Conservation (phyloP, 53 echinoderm and acorn worm genomes). For the Paracentrotus lividus region DNA sequence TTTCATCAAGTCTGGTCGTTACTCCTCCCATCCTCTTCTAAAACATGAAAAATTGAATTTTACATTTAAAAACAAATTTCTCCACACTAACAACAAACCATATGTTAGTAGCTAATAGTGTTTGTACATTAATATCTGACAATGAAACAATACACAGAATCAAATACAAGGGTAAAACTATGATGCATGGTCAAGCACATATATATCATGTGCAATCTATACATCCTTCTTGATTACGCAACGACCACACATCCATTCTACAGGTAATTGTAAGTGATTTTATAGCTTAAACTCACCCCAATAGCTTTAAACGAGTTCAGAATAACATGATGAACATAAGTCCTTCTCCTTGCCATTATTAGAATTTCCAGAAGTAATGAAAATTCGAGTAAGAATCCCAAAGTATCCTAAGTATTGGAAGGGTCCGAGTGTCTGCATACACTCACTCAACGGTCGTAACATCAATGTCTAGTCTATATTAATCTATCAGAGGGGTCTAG, state of each 20-base stretch:
- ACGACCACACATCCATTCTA: not conserved
- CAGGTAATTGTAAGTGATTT: not conserved
- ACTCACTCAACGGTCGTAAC: slow-evolving; percentile 32
- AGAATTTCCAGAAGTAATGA: not conserved
- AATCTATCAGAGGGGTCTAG: not conserved
- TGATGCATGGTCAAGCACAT: not conserved
- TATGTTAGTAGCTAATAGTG: not conserved
- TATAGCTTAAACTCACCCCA: slow-evolving; percentile 37
- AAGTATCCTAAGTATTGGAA: not conserved
- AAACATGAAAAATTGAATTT: not conserved
- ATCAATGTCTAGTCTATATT: slow-evolving; percentile 49
- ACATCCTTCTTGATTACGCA: slow-evolving; percentile 21
- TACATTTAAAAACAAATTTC: not conserved
- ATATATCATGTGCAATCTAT: not conserved
- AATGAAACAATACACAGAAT: not conserved
- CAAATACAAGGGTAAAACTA: not conserved
- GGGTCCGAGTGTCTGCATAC: not conserved
- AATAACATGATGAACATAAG: slow-evolving; percentile 36
- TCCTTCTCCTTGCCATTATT: slow-evolving; percentile 8
- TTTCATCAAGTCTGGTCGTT: not conserved
- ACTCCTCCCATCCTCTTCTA: not conserved
- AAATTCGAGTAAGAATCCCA: not conserved
- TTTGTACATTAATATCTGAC: not conserved
- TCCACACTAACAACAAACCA: not conserved
- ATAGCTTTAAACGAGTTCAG: slow-evolving; percentile 43